phyloP scores from a whole-genome alignment of 2,113 vertebrate species.

The Vimba vimba region DNA sequence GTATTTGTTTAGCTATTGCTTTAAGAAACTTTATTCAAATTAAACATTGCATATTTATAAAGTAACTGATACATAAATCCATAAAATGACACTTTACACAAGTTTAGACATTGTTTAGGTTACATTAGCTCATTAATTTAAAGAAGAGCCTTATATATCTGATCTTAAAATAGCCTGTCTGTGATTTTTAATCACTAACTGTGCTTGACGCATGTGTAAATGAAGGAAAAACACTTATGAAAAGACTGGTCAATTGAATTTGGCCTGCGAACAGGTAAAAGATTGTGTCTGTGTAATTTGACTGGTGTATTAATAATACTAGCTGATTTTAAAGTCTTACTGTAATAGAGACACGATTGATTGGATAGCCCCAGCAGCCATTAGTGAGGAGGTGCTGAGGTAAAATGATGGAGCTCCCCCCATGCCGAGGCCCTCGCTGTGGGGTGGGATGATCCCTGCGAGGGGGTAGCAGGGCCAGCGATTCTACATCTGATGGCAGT shows the following conservation, averaged over 20 bases:
- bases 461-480: slow-evolving; percentile 45
- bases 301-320: slow-evolving; percentile 55
- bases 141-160: not conserved
- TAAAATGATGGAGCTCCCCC: slow-evolving; percentile 57
- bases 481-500: slow-evolving; percentile 57
- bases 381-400: slow-evolving; percentile 62
- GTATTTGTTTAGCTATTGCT: not conserved
- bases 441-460: slow-evolving; percentile 55
- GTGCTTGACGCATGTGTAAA: slow-evolving; percentile 30
- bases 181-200: slow-evolving; percentile 49
- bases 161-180: not conserved
- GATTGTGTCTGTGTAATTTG: slow-evolving; percentile 64
- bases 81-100: not conserved
- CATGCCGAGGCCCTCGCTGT: slow-evolving; percentile 48
- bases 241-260: slow-evolving; percentile 52
- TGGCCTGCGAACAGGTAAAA: slow-evolving; percentile 55
- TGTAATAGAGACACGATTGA: slow-evolving; percentile 63
- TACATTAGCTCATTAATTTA: not conserved
- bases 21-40: not conserved
- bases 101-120: not conserved
- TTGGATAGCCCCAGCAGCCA: slow-evolving; percentile 57
- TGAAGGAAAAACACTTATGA: not conserved
- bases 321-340: slow-evolving; percentile 65
- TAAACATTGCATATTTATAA: slow-evolving; percentile 17
- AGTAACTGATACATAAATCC: not conserved